phyloP scores from a whole-genome alignment of 2,797 vertebrate genomes.

The Sylvia borin region DNA sequence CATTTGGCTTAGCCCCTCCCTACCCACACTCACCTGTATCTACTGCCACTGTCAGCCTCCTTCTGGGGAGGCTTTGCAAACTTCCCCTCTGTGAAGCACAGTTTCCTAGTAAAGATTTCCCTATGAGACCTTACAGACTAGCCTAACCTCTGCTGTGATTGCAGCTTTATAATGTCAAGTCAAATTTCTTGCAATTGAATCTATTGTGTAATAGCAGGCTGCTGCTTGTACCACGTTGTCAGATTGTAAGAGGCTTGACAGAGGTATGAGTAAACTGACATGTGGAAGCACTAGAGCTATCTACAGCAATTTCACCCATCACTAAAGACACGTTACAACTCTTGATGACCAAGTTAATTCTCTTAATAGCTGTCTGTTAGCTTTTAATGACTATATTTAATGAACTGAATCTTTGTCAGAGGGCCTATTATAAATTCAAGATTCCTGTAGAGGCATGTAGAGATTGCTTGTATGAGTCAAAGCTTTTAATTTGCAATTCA shows the following conservation, averaged over 20 bases:
- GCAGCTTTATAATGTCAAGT: not conserved
- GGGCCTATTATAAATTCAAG: not conserved
- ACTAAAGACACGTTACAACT: not conserved
- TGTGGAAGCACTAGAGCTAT: not conserved
- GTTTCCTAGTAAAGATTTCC: not conserved
- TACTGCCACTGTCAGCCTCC: not conserved
- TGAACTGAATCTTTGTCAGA: not conserved
- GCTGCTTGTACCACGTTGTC: not conserved
- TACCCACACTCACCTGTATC: not conserved
- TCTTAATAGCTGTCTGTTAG: not conserved
- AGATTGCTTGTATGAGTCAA: not conserved
- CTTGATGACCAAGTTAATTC: not conserved
- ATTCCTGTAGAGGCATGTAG: conserved; percentile 8
- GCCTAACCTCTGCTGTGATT: not conserved
- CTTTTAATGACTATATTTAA: not conserved
- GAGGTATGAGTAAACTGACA: not conserved
- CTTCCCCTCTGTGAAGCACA: not conserved
- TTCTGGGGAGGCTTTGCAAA: not conserved
- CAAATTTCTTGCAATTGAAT: not conserved
- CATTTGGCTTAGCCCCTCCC: not conserved
- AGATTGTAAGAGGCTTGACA: not conserved
- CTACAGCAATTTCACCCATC: not conserved
- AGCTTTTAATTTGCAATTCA: conserved; percentile 9
- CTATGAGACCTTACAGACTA: not conserved
- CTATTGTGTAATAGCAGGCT: not conserved